A percentile compares a stretch with the other conserved stretches of the same genome.
Conservation (phyloP, 2,888 invertebrate species). For the Rotaria sp. region DNA sequence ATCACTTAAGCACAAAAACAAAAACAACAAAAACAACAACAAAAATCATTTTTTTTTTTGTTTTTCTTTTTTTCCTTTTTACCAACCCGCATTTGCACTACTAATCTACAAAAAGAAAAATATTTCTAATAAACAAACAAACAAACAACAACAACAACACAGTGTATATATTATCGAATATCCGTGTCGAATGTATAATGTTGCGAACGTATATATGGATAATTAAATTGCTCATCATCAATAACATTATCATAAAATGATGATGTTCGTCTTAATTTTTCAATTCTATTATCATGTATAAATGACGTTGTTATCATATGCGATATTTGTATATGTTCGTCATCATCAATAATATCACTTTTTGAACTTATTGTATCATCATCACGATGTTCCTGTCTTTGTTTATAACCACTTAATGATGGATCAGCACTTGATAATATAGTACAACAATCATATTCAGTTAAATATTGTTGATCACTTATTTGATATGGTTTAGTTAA, state of each 20-base stretch:
- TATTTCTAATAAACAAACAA: not conserved
- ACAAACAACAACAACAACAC: not conserved
- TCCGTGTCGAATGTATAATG: constrained; percentile 22
- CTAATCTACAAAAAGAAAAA: not conserved
- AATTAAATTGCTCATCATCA: not conserved
- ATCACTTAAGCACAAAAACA: constrained; percentile 5
- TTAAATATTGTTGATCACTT: not conserved
- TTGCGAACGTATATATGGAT: not conserved
- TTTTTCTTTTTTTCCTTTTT: not conserved
- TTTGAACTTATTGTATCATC: constrained; percentile 18
- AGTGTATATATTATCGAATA: constrained; percentile 2
- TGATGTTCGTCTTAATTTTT: not conserved
- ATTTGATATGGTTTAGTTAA: not conserved
- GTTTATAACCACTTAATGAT: not conserved
- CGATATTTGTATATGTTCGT: constrained; percentile 16
- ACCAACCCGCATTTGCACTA: not conserved
- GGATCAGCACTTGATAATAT: constrained; percentile 16
- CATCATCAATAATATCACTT: constrained; percentile 10
- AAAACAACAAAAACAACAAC: not conserved
- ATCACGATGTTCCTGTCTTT: not conserved
- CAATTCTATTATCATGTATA: not conserved
- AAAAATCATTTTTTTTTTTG: not conserved
- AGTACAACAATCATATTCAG: constrained; percentile 28
- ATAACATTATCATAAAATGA: constrained; percentile 25
- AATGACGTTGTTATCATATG: constrained; percentile 10